phyloP scores from a whole-genome alignment of 2,888 invertebrate species.

The Creontiades dilutus region DNA sequence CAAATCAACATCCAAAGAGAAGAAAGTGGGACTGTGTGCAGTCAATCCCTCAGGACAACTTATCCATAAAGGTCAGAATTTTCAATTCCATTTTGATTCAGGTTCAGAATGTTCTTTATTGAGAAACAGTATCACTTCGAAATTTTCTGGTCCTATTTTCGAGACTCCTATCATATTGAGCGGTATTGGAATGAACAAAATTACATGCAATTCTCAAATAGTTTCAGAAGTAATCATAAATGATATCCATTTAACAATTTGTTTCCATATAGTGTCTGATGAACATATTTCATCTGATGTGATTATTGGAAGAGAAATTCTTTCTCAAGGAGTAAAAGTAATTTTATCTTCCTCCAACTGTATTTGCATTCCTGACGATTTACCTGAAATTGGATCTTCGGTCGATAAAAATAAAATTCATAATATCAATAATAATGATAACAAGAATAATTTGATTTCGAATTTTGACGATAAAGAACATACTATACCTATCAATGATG shows the following conservation, averaged over 20 bases:
- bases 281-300: neutral
- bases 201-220: constrained; percentile 16
- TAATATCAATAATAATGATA: neutral
- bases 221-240: constrained; percentile 22
- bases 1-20: neutral
- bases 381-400: too few relatives aligned
- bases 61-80: neutral
- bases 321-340: neutral
- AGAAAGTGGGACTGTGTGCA: neutral
- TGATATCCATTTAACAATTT: constrained; percentile 9
- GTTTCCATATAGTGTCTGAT: constrained; percentile 33
- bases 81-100: constrained; percentile 24
- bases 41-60: neutral
- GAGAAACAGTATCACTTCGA: neutral
- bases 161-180: constrained; percentile 38
- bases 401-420: neutral
- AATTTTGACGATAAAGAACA: neutral
- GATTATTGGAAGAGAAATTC: constrained; percentile 5
- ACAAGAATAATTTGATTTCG: neutral
- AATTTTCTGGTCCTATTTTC: constrained; percentile 17
- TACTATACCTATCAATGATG: neutral
- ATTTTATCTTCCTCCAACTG: neutral
- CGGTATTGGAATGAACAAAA: constrained; percentile 22
- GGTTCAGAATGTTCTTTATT: constrained; percentile 35
- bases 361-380: neutral